These are phyloP conservation scores for Xylophagus ater DNA, from an alignment of 2,888 invertebrate species.

Conservation along the genomic window DNA sequence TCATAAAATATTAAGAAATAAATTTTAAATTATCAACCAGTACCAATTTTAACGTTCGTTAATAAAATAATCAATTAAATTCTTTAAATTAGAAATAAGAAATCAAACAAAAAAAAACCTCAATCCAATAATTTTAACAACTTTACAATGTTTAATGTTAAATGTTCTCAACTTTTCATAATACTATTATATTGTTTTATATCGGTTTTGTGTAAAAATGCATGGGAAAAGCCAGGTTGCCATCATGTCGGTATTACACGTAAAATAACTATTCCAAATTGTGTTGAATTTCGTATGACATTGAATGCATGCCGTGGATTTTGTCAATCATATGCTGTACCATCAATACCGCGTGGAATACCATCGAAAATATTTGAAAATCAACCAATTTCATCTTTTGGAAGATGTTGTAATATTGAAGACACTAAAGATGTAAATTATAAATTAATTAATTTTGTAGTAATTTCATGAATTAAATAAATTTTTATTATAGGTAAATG, in stretches of 20 bases:
- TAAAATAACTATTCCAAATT: slow-evolving; percentile 70
- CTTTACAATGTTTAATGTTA: no score
- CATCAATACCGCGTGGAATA: slow-evolving; percentile 47
- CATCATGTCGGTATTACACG: slow-evolving; percentile 72
- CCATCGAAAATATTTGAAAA: slow-evolving; percentile 34
- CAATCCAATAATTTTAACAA: no score
- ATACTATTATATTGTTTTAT: no score
- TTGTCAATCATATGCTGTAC: slow-evolving; percentile 79
- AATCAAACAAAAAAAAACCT: no score
- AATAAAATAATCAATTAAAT: no score
- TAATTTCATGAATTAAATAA: not conserved
- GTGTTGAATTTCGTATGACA: slow-evolving; percentile 72
- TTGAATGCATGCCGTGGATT: slow-evolving; percentile 81
- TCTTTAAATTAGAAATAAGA: no score
- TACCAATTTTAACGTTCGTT: no score
- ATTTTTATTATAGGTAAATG: slow-evolving; percentile 65
- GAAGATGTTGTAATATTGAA: slow-evolving; percentile 84
- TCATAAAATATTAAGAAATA: no score
- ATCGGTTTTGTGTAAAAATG: no score
- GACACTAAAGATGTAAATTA: slow-evolving; percentile 69
- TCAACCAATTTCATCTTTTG: slow-evolving; percentile 63
- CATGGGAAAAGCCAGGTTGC: slow-evolving; percentile 68
- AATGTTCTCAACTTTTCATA: no score
- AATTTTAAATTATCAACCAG: no score
- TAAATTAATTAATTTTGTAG: no score